Percentiles rank a stretch among this genome's conserved stretches.
These are phyloP conservation scores for Cydia splendana DNA, from an alignment of 1,140 invertebrate genomes.

Conservation along the genomic window DNA sequence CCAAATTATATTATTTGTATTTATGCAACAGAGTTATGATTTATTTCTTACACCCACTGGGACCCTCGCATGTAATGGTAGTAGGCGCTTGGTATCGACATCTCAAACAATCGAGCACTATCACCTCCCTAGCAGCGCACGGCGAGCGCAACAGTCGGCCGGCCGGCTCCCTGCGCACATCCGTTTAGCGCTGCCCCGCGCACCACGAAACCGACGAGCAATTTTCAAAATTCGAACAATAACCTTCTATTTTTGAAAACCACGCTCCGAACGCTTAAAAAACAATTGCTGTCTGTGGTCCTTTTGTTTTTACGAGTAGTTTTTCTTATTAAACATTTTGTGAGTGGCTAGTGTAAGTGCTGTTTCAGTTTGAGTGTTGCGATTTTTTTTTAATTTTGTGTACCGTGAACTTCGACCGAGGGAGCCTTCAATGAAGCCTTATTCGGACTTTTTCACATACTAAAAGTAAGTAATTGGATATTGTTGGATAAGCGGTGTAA, in stretches of 20 bases:
- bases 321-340: background rate
- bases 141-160: slow-evolving; percentile 67
- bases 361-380: slow-evolving; percentile 30
- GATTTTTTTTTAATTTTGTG: slow-evolving; percentile 35
- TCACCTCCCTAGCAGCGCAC: slow-evolving; percentile 54
- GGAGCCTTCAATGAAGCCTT: slow-evolving; percentile 44
- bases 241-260: slow-evolving; percentile 20
- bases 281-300: background rate
- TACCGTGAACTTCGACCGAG: slow-evolving; percentile 40
- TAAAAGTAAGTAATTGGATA: slow-evolving; percentile 49
- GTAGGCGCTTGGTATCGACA: slow-evolving; percentile 38
- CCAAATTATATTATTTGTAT: too few relatives aligned
- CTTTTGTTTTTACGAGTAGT: background rate
- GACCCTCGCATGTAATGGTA: background rate
- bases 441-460: slow-evolving; percentile 41
- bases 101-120: slow-evolving; percentile 51
- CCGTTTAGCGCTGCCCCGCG: slow-evolving; percentile 67
- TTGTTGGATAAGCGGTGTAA: slow-evolving; percentile 37
- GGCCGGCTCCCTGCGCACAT: slow-evolving; percentile 68
- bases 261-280: slow-evolving; percentile 17
- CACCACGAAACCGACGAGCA: slow-evolving; percentile 48
- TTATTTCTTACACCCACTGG: background rate
- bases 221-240: slow-evolving; percentile 27
- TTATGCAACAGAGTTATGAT: background rate
- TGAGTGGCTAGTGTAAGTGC: slow-evolving; percentile 24